A percentile compares a stretch with the other conserved stretches of the same genome.
These are phyloP conservation scores for Tethya wilhelma DNA, from an alignment of 37 sponge, comb jelly and placozoan species.

Conservation along the genomic window DNA sequence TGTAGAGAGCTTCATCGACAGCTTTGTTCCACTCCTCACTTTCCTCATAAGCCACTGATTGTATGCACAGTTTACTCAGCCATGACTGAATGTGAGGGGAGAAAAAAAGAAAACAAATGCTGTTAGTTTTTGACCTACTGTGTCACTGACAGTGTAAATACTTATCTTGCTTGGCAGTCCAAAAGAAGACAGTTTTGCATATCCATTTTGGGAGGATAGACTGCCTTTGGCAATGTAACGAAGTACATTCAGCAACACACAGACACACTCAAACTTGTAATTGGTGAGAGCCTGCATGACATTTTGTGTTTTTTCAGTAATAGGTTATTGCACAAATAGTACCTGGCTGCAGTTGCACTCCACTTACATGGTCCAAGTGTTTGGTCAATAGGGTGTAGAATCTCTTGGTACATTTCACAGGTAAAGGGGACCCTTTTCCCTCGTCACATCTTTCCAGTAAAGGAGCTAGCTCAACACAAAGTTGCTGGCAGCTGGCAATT, in stretches of 20 bases:
- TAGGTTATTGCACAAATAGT: too few relatives aligned
- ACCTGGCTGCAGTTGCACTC: background rate
- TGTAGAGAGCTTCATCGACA: constrained; percentile 38
- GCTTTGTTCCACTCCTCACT: constrained; percentile 9
- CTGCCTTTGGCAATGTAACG: constrained; percentile 42
- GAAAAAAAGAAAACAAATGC: background rate
- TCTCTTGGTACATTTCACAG: constrained; percentile 45
- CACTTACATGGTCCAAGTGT: constrained; percentile 19
- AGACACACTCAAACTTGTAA: background rate
- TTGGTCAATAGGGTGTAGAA: constrained; percentile 20
- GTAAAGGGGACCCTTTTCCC: constrained; percentile 1
- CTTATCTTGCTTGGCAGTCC: constrained; percentile 51
- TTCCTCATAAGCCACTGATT: background rate
- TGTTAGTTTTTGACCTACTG: background rate
- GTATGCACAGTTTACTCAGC: background rate
- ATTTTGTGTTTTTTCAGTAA: too few relatives aligned
- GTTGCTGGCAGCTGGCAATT: background rate
- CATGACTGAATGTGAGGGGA: constrained; percentile 11
- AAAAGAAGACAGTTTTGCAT: constrained; percentile 8
- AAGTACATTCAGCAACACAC: constrained; percentile 18
- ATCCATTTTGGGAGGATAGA: background rate
- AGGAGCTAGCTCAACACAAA: constrained; percentile 5
- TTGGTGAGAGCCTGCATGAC: constrained; percentile 13
- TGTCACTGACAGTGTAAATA: background rate
- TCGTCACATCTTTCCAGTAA: constrained; percentile 5